Evolutionary conservation across 2,113 vertebrate species (phyloP).

Genomic region (Shinisaurus crocodilurus): DNA sequence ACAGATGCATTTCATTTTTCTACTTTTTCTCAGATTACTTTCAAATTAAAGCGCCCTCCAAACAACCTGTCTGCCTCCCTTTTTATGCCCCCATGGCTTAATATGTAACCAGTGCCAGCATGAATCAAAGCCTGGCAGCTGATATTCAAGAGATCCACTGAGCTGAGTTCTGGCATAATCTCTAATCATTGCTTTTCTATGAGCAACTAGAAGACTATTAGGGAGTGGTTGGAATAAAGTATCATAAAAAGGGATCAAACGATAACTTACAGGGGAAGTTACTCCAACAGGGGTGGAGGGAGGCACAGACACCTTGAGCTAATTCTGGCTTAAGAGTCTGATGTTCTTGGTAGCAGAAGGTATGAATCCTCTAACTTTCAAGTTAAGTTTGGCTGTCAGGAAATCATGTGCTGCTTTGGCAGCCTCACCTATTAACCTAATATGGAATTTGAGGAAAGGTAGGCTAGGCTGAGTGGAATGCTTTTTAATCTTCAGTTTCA

Average conservation of each 20-base stretch:
- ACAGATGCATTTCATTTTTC: neutral
- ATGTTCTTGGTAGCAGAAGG: neutral
- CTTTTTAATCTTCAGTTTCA: slow-evolving; percentile 13
- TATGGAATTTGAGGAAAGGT: neutral
- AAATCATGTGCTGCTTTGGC: neutral
- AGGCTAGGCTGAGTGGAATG: neutral
- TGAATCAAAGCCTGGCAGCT: neutral
- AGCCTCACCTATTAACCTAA: neutral
- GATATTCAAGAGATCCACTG: neutral
- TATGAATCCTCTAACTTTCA: neutral
- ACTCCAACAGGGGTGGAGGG: neutral
- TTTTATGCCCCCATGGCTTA: neutral
- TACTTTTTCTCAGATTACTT: neutral
- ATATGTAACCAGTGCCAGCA: neutral
- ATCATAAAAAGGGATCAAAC: neutral
- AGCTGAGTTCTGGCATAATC: neutral
- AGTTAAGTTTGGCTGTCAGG: slow-evolving; percentile 5
- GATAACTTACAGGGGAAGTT: too few species aligned
- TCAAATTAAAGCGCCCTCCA: neutral
- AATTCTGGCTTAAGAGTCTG: neutral
- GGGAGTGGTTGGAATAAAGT: neutral
- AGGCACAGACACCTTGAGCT: neutral
- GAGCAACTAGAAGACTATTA: neutral
- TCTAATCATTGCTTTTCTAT: neutral
- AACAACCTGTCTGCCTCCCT: neutral